Base-by-base conservation (phyloP, 2,113 vertebrate genomes). In the Budorcas taxicolor region DNA sequence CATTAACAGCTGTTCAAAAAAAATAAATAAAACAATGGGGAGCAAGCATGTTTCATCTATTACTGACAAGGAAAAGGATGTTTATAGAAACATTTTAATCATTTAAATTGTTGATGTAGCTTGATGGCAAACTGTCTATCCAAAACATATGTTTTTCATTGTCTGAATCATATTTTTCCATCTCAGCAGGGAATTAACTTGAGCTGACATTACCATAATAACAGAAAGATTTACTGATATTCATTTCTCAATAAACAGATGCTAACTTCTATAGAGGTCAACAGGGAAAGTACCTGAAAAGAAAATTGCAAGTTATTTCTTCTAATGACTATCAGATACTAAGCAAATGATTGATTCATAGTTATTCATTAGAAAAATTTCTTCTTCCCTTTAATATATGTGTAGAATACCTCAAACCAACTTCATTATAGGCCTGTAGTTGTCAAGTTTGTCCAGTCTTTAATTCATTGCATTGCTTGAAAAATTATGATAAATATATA, bases 21-120 rank as follows among this genome's bases (percentile, higher is more conserved):
- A 98, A 98, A 36, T 23, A 98, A 97, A 98, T 97, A 82, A 98
- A 97, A 93, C 95, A 97, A 89, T 95, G 88, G 97, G 95, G 94
- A 98, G 92, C 12, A 40, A 98, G 96, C 97, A 95, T 97, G 91
- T 97, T 62, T 95, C 97, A 98, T 98, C 3, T 3, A 97, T 98
- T 98, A 97, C 97, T 97, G 97, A 96, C 97, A 98, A 98, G 83
- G 95, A 97, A 98, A 97, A 98, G 31, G 97, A 97, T 98, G 97
- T 97, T 99, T 97, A 82, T 94, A 94, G 95, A 97, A 98, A 95
- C 90, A 76, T 97, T 98, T 98, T 98, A 62, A 76, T 98, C 97
- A 98, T 98, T 98, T 98, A 98, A 98, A 98, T 95, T 98, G 98
- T 98, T 98, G 98, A 98, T 98, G 97, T 95, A 98, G 97, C 98